Evolutionary conservation across 2,113 vertebrate species (phyloP), one percentile per base, ranked within the genome.

Genomic region (Capreolus pygargus): DNA sequence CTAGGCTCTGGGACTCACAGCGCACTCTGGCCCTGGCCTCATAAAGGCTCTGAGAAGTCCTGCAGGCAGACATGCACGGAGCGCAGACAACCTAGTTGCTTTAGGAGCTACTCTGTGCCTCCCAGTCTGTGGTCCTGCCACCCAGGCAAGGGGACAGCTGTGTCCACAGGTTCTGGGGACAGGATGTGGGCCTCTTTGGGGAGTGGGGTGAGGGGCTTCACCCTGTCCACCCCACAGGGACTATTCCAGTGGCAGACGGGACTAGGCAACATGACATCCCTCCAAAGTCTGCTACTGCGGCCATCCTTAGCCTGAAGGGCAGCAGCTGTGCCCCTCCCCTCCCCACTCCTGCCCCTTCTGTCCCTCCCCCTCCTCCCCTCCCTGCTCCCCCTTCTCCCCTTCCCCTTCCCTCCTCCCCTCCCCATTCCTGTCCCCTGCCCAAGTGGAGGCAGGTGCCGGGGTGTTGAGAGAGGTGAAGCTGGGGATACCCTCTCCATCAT

Each of bases 61-160:
- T 8, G 43, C 50, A 23, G 52, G 45, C 15, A 1, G 36, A 54
- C 8, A 1, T 7, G 17, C 14, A 3, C 30, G 30, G 8, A 23
- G 21, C 2, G 2, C 57, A 64, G 54, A 54, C 4, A 21, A 0
- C 2, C 45, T 25, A 16, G 5, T 7, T 7, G 12, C 12, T 16
- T 47, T 25, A 17, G 78, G 61, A 25, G 45, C 2, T 11, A 1
- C 8, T 58, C 50, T 27, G 61, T 4, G 25, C 70, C 67, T 61
- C 36, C 12, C 8, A 2, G 58, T 5, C 57, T 43, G 13, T 60
- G 52, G 5, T 33, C 70, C 15, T 1, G 28, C 55, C 43, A 30
- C 7, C 13, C 36, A 11, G 55, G 27, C 52, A 33, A 33, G 30
- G 36, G 57, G 55, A 84, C 4, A 50, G 36, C 58, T 15, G 11